Base-by-base conservation (phyloP, 2,113 vertebrate genomes). In the Pelodiscus sinensis region DNA sequence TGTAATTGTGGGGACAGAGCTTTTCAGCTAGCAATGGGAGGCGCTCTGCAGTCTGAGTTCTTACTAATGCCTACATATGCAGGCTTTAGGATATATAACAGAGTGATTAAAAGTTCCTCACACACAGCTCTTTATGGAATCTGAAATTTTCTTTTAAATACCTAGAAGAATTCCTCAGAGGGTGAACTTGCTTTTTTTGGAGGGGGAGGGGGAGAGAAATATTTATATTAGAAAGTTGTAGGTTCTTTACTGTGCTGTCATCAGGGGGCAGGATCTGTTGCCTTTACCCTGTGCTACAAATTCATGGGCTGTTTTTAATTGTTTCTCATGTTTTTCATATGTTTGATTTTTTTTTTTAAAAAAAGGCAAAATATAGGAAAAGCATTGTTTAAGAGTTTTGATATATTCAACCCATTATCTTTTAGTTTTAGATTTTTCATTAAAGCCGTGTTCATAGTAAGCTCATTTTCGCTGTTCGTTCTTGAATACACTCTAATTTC, bases 211-310 rank as follows among this genome's bases (percentile, higher is more conserved):
- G 86, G 90, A 80, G 60, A 85, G 29, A 8, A 22, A 38, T 84
- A 31, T 93, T 94, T 94, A 14, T 73, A 44, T 89, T 81, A 89
- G 51, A 51, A 84, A 94, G 50, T 86, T 95, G 89, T 89, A 90
- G 91, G 12, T 25, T 90, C n/a, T 86, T 92, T 68, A 19, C 57
- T 81, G n/a, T 82, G 94, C 78, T 92, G 92, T 85, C 85, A 81
- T 85, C 81, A 24, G 93, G 85, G 78, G 87, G n/a, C 84, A 84
- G 88, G 90, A 95, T 96, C 89, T 94, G 89, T 96, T 96, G 90
- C 92, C 96, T 52, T 82, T 62, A 52, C 21, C 27, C 35, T 6
- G 24, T 79, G 31, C 8, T 35, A 29, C 81, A 88, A 68, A 60
- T 88, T 77, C 27, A 15, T n/a, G 21, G 71, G 57, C 29, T 82